These are phyloP conservation scores for Bradypodion ventrale DNA, from an alignment of 2,797 vertebrate genomes.

Conservation along the genomic window DNA sequence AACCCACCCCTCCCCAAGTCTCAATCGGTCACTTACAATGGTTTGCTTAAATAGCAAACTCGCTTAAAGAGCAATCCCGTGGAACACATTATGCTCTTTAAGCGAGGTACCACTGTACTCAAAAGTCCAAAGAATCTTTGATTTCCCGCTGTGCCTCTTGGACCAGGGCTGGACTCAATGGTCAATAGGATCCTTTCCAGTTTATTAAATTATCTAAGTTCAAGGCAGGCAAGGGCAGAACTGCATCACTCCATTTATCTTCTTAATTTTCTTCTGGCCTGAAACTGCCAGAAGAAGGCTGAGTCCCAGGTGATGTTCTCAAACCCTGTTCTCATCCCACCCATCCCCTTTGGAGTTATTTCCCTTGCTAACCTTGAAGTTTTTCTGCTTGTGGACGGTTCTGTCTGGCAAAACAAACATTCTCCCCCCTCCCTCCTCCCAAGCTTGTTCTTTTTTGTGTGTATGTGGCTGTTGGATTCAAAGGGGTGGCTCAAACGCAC, in stretches of 20 bases:
- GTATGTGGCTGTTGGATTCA: constrained; percentile 6
- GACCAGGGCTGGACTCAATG: too few species aligned
- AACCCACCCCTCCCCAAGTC: too few species aligned
- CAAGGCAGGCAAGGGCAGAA: not conserved
- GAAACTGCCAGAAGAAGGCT: not conserved
- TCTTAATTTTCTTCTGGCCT: not conserved
- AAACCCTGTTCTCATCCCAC: not conserved
- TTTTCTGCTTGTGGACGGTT: constrained; percentile 13
- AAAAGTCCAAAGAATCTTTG: too few species aligned
- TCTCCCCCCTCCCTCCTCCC: too few species aligned
- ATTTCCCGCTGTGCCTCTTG: too few species aligned
- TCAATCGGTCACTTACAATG: too few species aligned
- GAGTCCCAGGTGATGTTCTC: not conserved
- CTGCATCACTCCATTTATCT: not conserved
- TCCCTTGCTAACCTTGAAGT: not conserved
- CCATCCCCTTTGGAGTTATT: not conserved
- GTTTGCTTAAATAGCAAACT: too few species aligned
- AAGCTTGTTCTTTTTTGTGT: not conserved
- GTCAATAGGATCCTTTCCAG: too few species aligned
- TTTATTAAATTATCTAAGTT: not conserved
- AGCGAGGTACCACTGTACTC: too few species aligned
- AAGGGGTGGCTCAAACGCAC: fast-evolving
- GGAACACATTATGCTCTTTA: too few species aligned
- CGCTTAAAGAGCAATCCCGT: too few species aligned
- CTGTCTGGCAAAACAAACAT: constrained; percentile 22